Conservation (phyloP, 2,797 vertebrate genomes). For the Brachymystax lenok region DNA sequence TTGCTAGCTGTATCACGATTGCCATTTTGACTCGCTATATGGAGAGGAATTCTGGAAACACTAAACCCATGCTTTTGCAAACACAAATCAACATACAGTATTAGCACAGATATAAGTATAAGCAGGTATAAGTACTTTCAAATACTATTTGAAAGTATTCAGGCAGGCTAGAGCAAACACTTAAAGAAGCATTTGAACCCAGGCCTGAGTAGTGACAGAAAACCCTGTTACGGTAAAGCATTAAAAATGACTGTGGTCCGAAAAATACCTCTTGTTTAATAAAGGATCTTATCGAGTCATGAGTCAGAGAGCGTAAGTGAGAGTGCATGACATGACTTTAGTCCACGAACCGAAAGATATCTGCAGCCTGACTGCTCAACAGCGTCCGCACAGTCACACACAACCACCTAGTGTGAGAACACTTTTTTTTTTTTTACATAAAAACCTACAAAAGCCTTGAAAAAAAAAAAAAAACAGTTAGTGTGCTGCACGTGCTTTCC, state of each 20-base stretch:
- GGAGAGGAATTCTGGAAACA: not conserved
- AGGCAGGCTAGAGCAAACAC: not conserved
- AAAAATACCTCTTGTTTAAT: not conserved
- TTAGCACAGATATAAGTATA: not conserved
- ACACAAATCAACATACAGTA: not conserved
- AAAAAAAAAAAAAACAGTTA: too few species aligned
- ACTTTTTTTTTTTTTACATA: not conserved
- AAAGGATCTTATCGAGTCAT: not conserved
- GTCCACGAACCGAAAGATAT: not conserved
- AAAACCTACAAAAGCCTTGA: not conserved
- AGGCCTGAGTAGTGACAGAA: not conserved
- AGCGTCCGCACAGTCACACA: not conserved
- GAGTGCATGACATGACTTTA: slow-evolving; percentile 15
- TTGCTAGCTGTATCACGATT: not conserved
- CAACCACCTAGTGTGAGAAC: not conserved
- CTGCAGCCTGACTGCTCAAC: not conserved
- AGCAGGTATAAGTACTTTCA: not conserved
- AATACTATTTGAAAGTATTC: not conserved
- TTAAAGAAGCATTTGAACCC: not conserved
- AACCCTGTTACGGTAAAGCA: not conserved
- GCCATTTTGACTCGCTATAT: not conserved
- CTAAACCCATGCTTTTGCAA: not conserved
- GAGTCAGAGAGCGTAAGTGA: slow-evolving; percentile 7
- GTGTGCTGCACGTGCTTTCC: slow-evolving; percentile 4
- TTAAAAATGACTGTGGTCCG: not conserved